These are phyloP conservation scores for Chelonia mydas DNA, from an alignment of 2,797 vertebrate genomes.

Conservation along the genomic window DNA sequence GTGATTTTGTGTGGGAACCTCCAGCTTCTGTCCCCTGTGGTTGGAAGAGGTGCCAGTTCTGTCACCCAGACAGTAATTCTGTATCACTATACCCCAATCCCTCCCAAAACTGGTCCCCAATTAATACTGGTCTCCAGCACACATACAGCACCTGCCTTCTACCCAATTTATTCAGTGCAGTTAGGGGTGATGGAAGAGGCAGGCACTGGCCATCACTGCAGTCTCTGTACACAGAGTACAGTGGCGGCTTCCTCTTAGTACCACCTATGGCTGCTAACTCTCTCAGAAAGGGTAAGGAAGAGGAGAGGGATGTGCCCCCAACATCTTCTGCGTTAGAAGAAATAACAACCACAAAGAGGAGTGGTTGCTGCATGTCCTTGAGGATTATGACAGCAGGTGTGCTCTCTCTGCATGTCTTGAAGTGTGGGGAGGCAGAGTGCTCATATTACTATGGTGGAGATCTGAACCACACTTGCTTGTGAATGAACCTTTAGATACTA, in stretches of 20 bases:
- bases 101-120: no score
- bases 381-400: neutral
- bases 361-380: no score
- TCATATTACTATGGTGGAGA: neutral
- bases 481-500: neutral
- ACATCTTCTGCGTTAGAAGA: no score
- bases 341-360: no score
- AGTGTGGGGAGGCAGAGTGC: neutral
- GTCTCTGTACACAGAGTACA: neutral
- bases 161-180: neutral
- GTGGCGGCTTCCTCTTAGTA: neutral
- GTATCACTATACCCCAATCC: no score
- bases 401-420: no score
- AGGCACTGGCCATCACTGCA: neutral
- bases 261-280: neutral
- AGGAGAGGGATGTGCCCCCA: neutral
- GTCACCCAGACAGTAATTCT: no score
- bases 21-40: neutral
- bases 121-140: neutral
- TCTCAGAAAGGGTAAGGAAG: neutral
- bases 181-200: neutral
- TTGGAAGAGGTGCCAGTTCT: no score
- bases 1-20: neutral
- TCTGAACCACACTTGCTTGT: neutral
- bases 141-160: neutral